Evolutionary conservation across 2,888 invertebrate genomes (phyloP).

Genomic region (Cotesia congregata): DNA sequence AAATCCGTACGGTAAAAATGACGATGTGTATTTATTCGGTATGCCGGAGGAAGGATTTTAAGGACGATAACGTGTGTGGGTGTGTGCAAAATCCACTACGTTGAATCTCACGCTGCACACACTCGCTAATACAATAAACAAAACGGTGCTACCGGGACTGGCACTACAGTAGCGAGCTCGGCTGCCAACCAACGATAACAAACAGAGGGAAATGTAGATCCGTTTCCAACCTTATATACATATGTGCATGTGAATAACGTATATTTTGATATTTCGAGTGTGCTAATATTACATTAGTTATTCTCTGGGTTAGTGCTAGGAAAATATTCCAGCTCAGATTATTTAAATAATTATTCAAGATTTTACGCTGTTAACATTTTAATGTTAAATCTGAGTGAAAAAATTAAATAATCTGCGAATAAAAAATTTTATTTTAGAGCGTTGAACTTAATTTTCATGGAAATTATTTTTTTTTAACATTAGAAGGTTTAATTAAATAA

Average conservation of each 20-base stretch:
- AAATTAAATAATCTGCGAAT: no score
- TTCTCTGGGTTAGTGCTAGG: not conserved
- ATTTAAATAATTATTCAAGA: no score
- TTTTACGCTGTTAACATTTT: no score
- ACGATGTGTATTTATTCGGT: not conserved
- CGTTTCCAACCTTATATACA: conserved; percentile 27
- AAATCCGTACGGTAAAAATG: not conserved
- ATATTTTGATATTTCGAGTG: not conserved
- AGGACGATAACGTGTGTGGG: conserved; percentile 3
- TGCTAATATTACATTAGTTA: not conserved
- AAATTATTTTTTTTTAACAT: no score
- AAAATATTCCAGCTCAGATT: no score
- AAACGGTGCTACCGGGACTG: conserved; percentile 35
- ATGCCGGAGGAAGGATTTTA: not conserved
- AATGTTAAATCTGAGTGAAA: no score
- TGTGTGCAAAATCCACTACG: not conserved
- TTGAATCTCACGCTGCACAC: conserved; percentile 17
- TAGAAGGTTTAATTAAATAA: no score
- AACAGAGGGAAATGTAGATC: conserved; percentile 37
- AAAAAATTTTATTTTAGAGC: no score
- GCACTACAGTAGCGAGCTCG: conserved; percentile 24
- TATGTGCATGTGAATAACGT: not conserved
- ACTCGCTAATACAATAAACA: conserved; percentile 46
- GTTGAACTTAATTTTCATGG: no score
- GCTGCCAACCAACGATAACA: conserved; percentile 44